Evolutionary conservation across 1,140 invertebrate species (phyloP).

Genomic region (Zaprionus tsacasi): DNA sequence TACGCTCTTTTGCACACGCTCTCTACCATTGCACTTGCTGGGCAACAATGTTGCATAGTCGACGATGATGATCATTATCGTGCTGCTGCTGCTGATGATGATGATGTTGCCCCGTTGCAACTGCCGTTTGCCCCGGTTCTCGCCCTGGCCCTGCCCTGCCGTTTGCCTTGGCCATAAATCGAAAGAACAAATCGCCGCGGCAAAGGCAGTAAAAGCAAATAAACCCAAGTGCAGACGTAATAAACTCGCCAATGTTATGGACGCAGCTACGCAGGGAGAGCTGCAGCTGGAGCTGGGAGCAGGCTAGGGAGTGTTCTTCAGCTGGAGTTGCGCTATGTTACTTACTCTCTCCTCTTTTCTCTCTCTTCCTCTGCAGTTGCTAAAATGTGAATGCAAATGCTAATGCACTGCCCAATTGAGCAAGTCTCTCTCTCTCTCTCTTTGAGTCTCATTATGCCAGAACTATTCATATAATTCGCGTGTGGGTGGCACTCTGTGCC

Average conservation of each 20-base stretch:
- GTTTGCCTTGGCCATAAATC: conserved; percentile 65
- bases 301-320: not conserved
- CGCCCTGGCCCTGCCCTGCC: not conserved
- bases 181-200: conserved; percentile 82
- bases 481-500: conserved; percentile 53
- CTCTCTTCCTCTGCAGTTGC: conserved; percentile 15
- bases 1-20: conserved; percentile 76
- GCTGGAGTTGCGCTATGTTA: conserved; percentile 35
- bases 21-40: conserved; percentile 38
- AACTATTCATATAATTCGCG: conserved; percentile 77
- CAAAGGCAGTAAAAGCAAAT: conserved; percentile 81
- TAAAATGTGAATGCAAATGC: conserved; percentile 42
- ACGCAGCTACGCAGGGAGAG: conserved; percentile 26
- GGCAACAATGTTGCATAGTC: conserved; percentile 75
- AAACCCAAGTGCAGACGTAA: conserved; percentile 82
- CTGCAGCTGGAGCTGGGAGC: not conserved
- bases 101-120: conserved; percentile 45
- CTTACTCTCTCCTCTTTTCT: not conserved
- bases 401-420: conserved; percentile 38
- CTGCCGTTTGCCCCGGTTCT: conserved; percentile 15
- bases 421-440: not conserved
- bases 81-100: conserved; percentile 7
- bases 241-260: conserved; percentile 80
- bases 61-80: conserved; percentile 30
- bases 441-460: conserved; percentile 69